Evolutionary conservation across 1,140 invertebrate genomes (phyloP), one percentile per base, ranked within the genome.

Genomic region (Cotesia vestalis): DNA sequence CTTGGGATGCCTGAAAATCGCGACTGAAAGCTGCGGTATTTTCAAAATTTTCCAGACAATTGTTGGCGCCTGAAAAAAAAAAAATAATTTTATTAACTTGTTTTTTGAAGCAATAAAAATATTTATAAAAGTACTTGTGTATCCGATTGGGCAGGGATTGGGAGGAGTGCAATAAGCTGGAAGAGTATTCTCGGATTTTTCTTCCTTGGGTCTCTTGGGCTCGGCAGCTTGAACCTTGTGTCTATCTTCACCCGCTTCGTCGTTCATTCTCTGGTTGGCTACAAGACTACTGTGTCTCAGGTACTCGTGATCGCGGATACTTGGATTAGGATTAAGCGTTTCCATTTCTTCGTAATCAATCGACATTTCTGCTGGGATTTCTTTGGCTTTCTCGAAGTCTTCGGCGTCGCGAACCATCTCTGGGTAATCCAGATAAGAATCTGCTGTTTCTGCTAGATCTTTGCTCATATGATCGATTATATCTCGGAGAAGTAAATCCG

Each of bases 111-210:
- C 46, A 61, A 72, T 59, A 59, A 68, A 62, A 3, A 71, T 46
- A 64, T 17, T 4, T 27, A 57, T 55, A 55, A 35, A 69, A 77
- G 85, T 82, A 92, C 92, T 89, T n/a, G 91, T 91, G 76, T 94
- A 95, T 74, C 93, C 94, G 74, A 94, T 89, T 0, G 98, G 98
- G 79, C 98, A 99, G 0, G 98, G 98, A 88, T 99, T 99, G 4
- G 98, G 98, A 1, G 98, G 98, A 82, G 98, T 98, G 84, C 98
- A 99, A 87, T 99, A 99, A 35, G 98, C 96, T 0, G 98, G 98
- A 8, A 99, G 88, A 34, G 94, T 92, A 11, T 93, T 93, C 80
- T 99, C 97, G 1, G 93, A 92, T 87, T 99, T 99, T 3, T 97
- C 91, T 79, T 94, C 91, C 40, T 91, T 90, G 75, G 88, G 84